Evolutionary conservation across 1,140 invertebrate genomes (phyloP).

Genomic region (Triops cancriformis): DNA sequence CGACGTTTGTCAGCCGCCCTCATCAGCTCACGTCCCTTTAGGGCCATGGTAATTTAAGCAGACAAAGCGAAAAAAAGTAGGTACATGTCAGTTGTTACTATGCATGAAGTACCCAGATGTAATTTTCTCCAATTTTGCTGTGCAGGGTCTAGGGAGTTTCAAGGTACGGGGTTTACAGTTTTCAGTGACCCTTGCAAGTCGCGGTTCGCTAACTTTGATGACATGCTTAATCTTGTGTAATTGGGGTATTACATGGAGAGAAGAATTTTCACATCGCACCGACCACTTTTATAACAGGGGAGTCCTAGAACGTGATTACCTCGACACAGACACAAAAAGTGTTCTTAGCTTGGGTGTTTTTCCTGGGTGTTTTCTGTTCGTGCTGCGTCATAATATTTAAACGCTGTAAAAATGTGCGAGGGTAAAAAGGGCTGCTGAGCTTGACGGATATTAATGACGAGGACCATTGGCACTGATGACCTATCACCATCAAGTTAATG

Average conservation of each 20-base stretch:
- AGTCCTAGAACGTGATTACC: too few species aligned
- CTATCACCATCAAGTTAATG: constrained; percentile 6
- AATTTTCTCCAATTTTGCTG: not conserved
- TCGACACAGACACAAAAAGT: too few species aligned
- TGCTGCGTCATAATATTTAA: not conserved
- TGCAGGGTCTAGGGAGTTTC: not conserved
- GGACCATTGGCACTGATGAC: constrained; percentile 3
- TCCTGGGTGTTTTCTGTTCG: too few species aligned
- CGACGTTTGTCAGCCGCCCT: not conserved
- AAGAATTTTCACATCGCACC: too few species aligned
- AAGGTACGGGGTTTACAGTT: not conserved
- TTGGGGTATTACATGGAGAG: too few species aligned
- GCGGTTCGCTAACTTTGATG: not conserved
- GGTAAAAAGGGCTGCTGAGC: not conserved
- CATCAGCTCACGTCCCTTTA: not conserved
- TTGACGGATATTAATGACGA: not conserved
- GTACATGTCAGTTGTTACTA: not conserved
- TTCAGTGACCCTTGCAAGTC: not conserved
- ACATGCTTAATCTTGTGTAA: too few species aligned
- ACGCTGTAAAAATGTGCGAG: not conserved
- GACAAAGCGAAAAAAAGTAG: not conserved
- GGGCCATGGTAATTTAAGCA: not conserved
- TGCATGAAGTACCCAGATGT: not conserved
- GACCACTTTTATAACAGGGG: too few species aligned
- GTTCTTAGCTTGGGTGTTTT: too few species aligned